These are phyloP conservation scores for Chaetodon trifascialis DNA, from an alignment of 2,113 vertebrate genomes.

Conservation along the genomic window DNA sequence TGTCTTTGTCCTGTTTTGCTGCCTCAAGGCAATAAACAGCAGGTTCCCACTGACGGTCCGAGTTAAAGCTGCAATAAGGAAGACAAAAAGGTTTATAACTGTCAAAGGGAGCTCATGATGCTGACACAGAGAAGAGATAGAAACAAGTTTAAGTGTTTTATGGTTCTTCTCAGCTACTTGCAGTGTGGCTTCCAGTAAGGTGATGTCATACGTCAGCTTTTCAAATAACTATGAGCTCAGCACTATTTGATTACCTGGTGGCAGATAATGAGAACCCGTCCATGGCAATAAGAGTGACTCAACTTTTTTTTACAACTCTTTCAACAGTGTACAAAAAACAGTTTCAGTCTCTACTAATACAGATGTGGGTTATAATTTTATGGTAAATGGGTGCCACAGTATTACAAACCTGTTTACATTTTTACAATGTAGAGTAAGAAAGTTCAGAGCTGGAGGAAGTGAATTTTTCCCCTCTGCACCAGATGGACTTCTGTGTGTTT, in stretches of 20 bases:
- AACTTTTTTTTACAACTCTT: neutral
- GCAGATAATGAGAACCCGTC: neutral
- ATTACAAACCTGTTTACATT: neutral
- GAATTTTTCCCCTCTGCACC: neutral
- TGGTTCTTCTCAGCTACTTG: neutral
- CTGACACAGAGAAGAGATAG: neutral
- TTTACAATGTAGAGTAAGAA: neutral
- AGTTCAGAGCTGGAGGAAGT: neutral
- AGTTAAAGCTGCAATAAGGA: conserved; percentile 48
- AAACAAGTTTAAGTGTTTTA: conserved; percentile 36
- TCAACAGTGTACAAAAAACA: neutral
- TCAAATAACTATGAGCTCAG: neutral
- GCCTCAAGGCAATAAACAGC: neutral
- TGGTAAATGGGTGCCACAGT: neutral
- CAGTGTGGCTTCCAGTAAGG: neutral
- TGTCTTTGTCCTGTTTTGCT: neutral
- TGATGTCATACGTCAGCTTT: neutral
- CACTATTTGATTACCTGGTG: neutral
- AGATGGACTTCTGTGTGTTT: neutral
- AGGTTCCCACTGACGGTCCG: neutral
- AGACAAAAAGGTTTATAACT: neutral
- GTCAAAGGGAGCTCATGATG: conserved; percentile 22
- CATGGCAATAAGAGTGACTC: neutral
- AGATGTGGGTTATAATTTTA: neutral
- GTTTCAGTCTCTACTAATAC: neutral